A percentile compares a stretch with the other conserved stretches of the same genome.
Conservation (phyloP, 2,113 vertebrate species). For the Atractosteus spatula region DNA sequence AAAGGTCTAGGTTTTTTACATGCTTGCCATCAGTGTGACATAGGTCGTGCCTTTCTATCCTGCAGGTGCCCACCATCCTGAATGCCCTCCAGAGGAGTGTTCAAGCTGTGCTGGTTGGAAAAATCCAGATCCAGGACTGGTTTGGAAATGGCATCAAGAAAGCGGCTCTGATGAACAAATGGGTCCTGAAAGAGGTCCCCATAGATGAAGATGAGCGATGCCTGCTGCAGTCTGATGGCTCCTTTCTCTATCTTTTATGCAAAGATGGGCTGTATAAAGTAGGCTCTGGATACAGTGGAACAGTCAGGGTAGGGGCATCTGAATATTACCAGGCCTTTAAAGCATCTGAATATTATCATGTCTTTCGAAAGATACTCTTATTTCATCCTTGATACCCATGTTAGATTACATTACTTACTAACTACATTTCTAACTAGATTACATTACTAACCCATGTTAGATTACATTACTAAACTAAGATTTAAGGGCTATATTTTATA, state of each 20-base stretch:
- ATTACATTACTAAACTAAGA: no score
- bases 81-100: constrained; percentile 95
- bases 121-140: constrained; percentile 99
- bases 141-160: constrained; percentile 97
- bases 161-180: constrained; percentile 96
- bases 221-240: constrained; percentile 94
- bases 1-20: no score
- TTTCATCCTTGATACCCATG: no score
- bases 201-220: constrained; percentile 94
- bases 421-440: no score
- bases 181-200: constrained; percentile 87
- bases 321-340: no score
- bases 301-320: constrained; percentile 80
- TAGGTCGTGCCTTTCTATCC: constrained; percentile 1
- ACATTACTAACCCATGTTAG: no score
- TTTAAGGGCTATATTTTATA: no score
- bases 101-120: constrained; percentile 94
- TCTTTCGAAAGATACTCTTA: no score
- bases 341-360: no score
- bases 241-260: constrained; percentile 95
- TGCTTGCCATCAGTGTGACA: no score
- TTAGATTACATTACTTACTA: no score
- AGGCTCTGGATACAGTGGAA: constrained; percentile 97
- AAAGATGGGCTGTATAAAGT: constrained; percentile 98
- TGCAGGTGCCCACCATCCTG: constrained; percentile 92